Evolutionary conservation across 2,888 invertebrate genomes (phyloP), one percentile per base, ranked within the genome.

Genomic region (Chymomyza procnemis): DNA sequence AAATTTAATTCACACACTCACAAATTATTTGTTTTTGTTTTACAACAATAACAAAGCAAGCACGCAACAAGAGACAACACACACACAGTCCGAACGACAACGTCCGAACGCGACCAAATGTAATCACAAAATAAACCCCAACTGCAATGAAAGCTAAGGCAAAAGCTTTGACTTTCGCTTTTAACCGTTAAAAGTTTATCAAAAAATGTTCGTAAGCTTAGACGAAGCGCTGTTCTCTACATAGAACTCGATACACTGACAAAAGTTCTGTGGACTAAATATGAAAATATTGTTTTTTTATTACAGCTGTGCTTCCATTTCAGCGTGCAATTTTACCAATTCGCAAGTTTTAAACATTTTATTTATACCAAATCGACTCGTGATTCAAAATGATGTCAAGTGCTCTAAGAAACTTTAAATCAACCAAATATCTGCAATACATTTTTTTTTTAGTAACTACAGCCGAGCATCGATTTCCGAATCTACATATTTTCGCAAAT

Each of bases 1-100:
- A 62, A 68, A 78, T 72, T 73, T 66, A 75, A 66, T 74, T 74
- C 66, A 75, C 81, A 78, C 76, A 73, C 76, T 64, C 78, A 72
- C 59, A 46, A 71, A 68, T 19, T 54, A 54, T 54, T 21, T 21
- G 48, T 21, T 22, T 30, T 26, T 56, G 56, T 26, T 26, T 26
- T 26, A 26, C 26, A 74, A 46, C 30, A 73, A 74, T 67, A 71
- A 71, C 62, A 72, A 72, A 30, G 46, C 47, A 14, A 41, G 18
- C 41, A 66, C 59, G 60, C 26, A 46, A 65, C 48, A 58, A 41
- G 58, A 61, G 50, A 57, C 59, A 19, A 46, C n/a, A n/a, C n/a
- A n/a, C n/a, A n/a, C n/a, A 57, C 41, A 63, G 60, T 59, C 50
- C 8, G 30, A 52, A 19, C 21, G 46, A 9, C 18, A 47, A 19